Evolutionary conservation across 2,113 vertebrate genomes (phyloP).

Genomic region (Triplophysa siluroides): DNA sequence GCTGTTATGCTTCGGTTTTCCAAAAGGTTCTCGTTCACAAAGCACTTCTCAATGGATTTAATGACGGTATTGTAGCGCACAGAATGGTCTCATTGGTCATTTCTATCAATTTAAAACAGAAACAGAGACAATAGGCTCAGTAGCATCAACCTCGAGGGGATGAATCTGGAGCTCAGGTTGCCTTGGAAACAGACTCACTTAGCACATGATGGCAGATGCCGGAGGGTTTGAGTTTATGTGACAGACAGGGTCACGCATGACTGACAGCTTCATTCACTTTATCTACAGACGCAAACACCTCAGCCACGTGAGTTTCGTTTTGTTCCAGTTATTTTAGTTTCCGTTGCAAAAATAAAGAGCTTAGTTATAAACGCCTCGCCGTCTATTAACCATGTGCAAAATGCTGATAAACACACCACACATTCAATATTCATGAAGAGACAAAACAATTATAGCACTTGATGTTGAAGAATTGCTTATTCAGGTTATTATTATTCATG

Average conservation of each 20-base stretch:
- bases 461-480: no score
- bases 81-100: not conserved
- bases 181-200: slow-evolving; percentile 80
- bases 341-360: not conserved
- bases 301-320: not conserved
- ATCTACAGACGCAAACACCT: not conserved
- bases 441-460: no score
- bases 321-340: not conserved
- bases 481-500: no score
- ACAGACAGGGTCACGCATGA: slow-evolving; percentile 58
- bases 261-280: slow-evolving; percentile 6
- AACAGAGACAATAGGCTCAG: slow-evolving; percentile 66
- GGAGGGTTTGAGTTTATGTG: slow-evolving; percentile 73
- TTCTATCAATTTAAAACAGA: not conserved
- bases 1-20: no score
- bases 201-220: slow-evolving; percentile 73
- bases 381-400: not conserved
- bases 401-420: no score
- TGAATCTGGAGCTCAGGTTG: slow-evolving; percentile 75
- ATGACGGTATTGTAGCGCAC: no score
- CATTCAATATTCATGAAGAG: no score
- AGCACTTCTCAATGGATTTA: no score
- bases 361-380: not conserved
- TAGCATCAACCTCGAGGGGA: slow-evolving; percentile 66
- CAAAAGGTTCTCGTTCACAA: no score